Evolutionary conservation across 2,888 invertebrate species (phyloP).

Genomic region (Drosophila rubida): DNA sequence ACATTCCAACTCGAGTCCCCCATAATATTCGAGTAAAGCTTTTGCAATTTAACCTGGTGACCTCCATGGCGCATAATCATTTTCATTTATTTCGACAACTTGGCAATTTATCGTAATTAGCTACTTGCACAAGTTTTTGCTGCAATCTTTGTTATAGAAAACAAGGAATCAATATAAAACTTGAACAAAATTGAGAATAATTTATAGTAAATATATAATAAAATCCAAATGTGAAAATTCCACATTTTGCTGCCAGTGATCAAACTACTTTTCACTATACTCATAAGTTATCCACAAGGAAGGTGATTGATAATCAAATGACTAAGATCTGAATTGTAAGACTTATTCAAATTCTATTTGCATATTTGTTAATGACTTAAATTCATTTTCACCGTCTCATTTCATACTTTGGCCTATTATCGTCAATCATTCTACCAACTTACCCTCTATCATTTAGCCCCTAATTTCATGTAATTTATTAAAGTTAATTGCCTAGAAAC

Average conservation of each 20-base stretch:
- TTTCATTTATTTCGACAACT: conserved; percentile 1
- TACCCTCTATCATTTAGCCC: background rate
- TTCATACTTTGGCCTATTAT: no score
- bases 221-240: no score
- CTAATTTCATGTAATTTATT: background rate
- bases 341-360: no score
- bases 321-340: no score
- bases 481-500: background rate
- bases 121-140: background rate
- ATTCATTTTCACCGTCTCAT: no score
- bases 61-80: background rate
- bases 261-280: no score
- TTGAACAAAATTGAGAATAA: no score
- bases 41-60: conserved; percentile 6
- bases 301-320: no score
- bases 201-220: no score
- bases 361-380: no score
- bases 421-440: background rate
- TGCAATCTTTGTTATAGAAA: background rate
- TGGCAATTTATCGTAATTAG: background rate
- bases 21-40: background rate
- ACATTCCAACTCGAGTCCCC: conserved; percentile 11
- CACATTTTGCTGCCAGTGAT: no score
- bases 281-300: no score
- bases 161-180: background rate